Percentiles rank a stretch among this genome's conserved stretches.
phyloP scores from a whole-genome alignment of 2,113 vertebrate genomes.

The Scalopus aquaticus region DNA sequence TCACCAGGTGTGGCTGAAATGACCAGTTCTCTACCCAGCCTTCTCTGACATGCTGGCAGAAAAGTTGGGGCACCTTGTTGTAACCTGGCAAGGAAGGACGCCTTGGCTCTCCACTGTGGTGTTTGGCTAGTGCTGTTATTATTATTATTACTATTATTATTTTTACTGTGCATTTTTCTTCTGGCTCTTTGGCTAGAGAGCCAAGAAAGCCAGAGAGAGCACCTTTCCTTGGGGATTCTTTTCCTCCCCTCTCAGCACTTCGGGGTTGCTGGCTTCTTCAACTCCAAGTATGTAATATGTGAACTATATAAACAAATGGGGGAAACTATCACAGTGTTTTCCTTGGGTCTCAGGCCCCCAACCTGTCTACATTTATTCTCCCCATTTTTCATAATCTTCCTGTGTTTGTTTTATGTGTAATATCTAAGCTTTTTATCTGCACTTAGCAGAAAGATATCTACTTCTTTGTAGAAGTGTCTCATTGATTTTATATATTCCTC shows the following conservation, averaged over 20 bases:
- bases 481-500: conserved; percentile 34
- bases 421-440: neutral
- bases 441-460: neutral
- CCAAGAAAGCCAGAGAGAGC: too few relatives aligned
- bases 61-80: neutral
- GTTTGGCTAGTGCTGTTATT: neutral
- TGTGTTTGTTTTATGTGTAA: neutral
- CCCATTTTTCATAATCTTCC: neutral
- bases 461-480: conserved; percentile 13
- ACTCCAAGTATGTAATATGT: neutral
- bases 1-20: neutral
- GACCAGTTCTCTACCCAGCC: too few relatives aligned
- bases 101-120: neutral
- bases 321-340: neutral
- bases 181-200: neutral
- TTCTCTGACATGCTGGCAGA: neutral
- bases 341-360: neutral
- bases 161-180: neutral
- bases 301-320: neutral
- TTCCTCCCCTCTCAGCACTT: neutral
- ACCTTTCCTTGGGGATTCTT: neutral
- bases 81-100: neutral
- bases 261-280: neutral
- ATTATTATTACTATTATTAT: neutral
- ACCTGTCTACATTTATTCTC: neutral